These are phyloP conservation scores for Sycophila sp. DNA, from an alignment of 1,140 invertebrate genomes.

Conservation along the genomic window DNA sequence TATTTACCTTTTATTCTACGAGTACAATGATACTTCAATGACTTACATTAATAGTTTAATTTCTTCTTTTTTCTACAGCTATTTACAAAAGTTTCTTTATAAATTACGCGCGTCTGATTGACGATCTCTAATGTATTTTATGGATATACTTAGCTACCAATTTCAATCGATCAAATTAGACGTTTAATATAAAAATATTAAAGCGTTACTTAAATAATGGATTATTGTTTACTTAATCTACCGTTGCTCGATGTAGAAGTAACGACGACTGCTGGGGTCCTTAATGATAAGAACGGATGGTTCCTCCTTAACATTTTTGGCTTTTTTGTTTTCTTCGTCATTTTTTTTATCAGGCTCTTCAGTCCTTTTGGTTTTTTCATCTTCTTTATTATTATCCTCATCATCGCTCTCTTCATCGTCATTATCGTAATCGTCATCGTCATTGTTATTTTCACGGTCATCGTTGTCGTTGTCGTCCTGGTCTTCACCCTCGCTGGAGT, in stretches of 20 bases:
- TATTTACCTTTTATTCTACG: neutral
- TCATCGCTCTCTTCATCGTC: neutral
- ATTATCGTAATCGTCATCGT: neutral
- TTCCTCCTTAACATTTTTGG: neutral
- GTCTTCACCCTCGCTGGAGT: slow-evolving; percentile 25
- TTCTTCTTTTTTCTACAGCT: slow-evolving; percentile 16
- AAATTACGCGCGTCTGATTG: slow-evolving; percentile 1
- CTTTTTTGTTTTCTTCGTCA: neutral
- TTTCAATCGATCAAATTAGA: neutral
- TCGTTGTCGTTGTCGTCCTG: slow-evolving; percentile 2
- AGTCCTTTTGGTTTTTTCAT: neutral
- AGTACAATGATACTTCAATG: slow-evolving; percentile 11
- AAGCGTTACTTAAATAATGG: slow-evolving; percentile 1
- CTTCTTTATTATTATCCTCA: neutral
- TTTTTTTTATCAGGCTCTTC: neutral
- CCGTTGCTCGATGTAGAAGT: slow-evolving; percentile 39
- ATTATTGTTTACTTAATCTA: slow-evolving; percentile 4
- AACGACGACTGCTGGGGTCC: slow-evolving; percentile 39
- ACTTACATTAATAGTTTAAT: neutral
- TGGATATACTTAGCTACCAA: neutral
- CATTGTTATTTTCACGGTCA: slow-evolving; percentile 1
- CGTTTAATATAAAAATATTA: neutral
- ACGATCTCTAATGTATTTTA: neutral
- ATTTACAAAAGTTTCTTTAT: slow-evolving; percentile 33
- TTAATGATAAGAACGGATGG: slow-evolving; percentile 18